Base-by-base conservation (phyloP, 2,888 invertebrate species). In the Napeogenes sylphis region DNA sequence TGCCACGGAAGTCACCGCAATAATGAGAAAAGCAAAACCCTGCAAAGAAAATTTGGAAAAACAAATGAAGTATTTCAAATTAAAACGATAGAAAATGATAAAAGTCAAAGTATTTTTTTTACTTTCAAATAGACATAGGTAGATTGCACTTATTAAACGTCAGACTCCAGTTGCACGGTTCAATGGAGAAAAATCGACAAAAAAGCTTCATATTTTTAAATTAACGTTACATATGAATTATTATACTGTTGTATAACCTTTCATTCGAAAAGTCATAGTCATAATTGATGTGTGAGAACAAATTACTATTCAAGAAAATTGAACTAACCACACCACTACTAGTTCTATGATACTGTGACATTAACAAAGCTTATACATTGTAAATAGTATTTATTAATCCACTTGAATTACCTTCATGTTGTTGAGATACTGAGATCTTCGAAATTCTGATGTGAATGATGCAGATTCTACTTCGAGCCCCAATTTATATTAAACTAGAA, bases 321-420 rank as follows among this genome's bases (percentile, higher is more conserved):
- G 0, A 21, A 21, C 21, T 21, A 21, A 21, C 21, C 21, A 21
- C 21, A 21, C 21, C 21, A 21, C 21, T 21, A 21, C 21, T 21
- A 21, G 21, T 21, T 21, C 21, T 21, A 21, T 21, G 21, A 21
- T 21, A 21, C 21, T 21, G 21, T 21, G 21, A 21, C 21, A 21
- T 21, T 21, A 21, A 21, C 21, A 21, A 21, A 21, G 21, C 21
- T 21, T 21, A 21, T 21, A 21, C 21, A 21, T 21, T 21, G 21
- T 21, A 21, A 21, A 21, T 21, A 21, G 21, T 21, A 21, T 21
- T 21, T 21, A 21, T 21, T 21, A 21, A 21, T 21, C 21, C 21
- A 21, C 21, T 21, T 21, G 21, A 21, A 46, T 68, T 83, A 88
- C 89, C 89, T 85, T 84, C 88, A 89, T 89, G 57, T 73, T 82